Base-by-base conservation (phyloP, 2,888 invertebrate species). In the Perdita meconis region DNA sequence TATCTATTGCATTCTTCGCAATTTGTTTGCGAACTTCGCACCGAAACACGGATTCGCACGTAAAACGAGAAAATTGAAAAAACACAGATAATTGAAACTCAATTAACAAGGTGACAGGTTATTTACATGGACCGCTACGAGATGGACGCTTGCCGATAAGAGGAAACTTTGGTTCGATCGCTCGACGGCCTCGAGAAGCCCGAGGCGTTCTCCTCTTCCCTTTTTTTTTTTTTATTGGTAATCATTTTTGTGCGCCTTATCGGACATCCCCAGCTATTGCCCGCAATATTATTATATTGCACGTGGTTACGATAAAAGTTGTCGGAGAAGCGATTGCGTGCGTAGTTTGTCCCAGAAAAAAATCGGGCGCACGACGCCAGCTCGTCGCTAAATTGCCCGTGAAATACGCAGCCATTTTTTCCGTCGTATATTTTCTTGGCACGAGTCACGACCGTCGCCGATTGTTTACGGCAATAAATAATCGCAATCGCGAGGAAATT, bases 401-500 rank as follows among this genome's bases (percentile, higher is more conserved):
- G 73, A 66, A 73, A 73, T 75, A 13, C 8, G 10, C 24, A 0
- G 6, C 8, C 19, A 2, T 73, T 60, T 73, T 73, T 56, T 10
- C 55, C 40, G 6, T 13, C 8, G 12, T 12, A 24, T 26, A n/a
- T 59, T 68, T 64, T 55, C 63, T 30, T 16, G 40, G 51, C 19
- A 5, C 24, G 16, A 0, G 38, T 36, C 12, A 40, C n/a, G 13
- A 40, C n/a, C 53, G 30, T 13, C 24, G 53, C 24, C 19, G 44
- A 19, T 10, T 72, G 78, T 77, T 77, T 72, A 72, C 57, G 30
- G 40, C 59, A 72, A 77, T 71, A 78, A 78, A 77, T 67, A 72
- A 78, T 77, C 64, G 16, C 36, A 67, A 60, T 65, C 66, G 67
- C 59, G 47, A 40, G 40, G 53, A 67, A 74, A 77, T 63, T 63